Percentiles rank a stretch among this genome's conserved stretches.
These are phyloP conservation scores for Rhinophrynus dorsalis DNA, from an alignment of 2,797 vertebrate species.

Conservation along the genomic window DNA sequence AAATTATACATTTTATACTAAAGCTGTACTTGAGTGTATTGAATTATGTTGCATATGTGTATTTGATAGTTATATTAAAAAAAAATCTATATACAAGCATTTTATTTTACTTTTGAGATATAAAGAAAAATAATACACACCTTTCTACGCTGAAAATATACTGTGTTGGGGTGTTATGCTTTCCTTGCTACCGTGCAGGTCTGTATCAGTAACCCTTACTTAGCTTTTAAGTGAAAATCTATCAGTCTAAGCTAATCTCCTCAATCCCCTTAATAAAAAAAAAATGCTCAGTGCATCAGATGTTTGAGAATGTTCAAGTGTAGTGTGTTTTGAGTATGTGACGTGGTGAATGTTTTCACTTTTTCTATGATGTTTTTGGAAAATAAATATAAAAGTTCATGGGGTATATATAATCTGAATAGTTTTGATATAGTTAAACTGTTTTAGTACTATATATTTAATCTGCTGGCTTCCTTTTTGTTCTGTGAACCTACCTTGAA, in stretches of 20 bases:
- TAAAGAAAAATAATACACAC: constrained; percentile 72
- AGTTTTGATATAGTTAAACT: too few relatives aligned
- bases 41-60: constrained; percentile 80
- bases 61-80: constrained; percentile 75
- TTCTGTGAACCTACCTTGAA: too few relatives aligned
- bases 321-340: constrained; percentile 16
- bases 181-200: constrained; percentile 82
- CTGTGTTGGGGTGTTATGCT: constrained; percentile 76
- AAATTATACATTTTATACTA: constrained; percentile 87
- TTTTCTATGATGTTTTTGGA: too few relatives aligned
- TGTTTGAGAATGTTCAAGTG: neutral
- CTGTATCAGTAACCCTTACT: constrained; percentile 53
- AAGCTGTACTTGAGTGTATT: constrained; percentile 82
- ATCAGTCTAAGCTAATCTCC: too few relatives aligned
- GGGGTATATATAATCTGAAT: too few relatives aligned
- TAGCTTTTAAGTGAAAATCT: too few relatives aligned
- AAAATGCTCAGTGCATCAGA: neutral
- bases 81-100: constrained; percentile 74
- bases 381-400: too few relatives aligned
- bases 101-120: constrained; percentile 60
- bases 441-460: too few relatives aligned
- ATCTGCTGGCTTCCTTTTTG: too few relatives aligned
- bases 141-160: constrained; percentile 80
- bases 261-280: too few relatives aligned
- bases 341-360: constrained; percentile 18